Base-by-base conservation (phyloP, 2,797 vertebrate genomes). In the Danio tinwini region DNA sequence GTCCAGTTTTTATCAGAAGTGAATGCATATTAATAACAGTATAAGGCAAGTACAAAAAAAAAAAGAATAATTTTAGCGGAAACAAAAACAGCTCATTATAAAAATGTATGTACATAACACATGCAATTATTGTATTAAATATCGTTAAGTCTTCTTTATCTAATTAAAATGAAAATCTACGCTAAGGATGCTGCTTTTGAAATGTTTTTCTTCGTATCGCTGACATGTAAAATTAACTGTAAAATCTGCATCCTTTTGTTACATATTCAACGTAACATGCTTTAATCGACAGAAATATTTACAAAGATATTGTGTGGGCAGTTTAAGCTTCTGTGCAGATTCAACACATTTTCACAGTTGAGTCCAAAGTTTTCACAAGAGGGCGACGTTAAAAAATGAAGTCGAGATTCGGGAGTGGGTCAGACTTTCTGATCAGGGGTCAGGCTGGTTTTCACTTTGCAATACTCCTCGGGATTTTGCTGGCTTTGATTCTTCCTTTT, bases 401-500 rank as follows among this genome's bases (percentile, higher is more conserved):
- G 16, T 45, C 16, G 61, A 11, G 13, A 13, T 64, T 45, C 10
- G 45, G 11, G 45, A 7, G 45, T 5, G 7, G 19, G n/a, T 78
- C 76, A 53, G n/a, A 21, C 76, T 1, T 1, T 2, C 14, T 42
- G 5, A 49, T n/a, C 17, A 52, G 39, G 21, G 13, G 3, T 42
- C 17, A 0, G 86, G 82, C 86, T 87, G 4, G 86, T 63, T 63
- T 85, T 42, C 17, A 91, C 88, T 81, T n/a, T 90, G 88, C 84
- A 88, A 10, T 92, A 93, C 45, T 83, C 69, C 7, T 59, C 81
- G 69, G 77, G 82, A 81, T 86, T 78, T 75, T 82, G 55, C 58
- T 73, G 85, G n/a, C 53, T 88, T 83, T 87, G 72, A 59, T 81
- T 17, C 50, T 82, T 88, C 73, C 85, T 92, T 29, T 29, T 29